phyloP scores from a whole-genome alignment of 2,113 vertebrate species.

The Notiomystis cincta region DNA sequence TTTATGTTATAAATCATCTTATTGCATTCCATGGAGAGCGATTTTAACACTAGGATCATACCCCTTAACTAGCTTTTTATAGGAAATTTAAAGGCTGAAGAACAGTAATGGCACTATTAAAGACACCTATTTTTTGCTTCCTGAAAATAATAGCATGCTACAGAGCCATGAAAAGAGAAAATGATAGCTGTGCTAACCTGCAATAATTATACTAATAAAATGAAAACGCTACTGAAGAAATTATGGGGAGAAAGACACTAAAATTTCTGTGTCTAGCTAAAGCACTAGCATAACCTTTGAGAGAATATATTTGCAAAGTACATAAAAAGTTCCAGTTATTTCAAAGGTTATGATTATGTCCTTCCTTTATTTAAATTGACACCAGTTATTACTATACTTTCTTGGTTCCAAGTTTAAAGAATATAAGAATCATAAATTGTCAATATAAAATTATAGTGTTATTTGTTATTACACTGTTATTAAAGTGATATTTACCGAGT shows the following conservation, averaged over 20 bases:
- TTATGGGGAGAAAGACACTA: conserved; percentile 19
- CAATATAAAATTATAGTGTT: not conserved
- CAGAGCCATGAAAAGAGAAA: conserved; percentile 41
- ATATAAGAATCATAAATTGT: not conserved
- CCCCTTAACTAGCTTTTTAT: conserved; percentile 48
- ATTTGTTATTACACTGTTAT: conserved; percentile 27
- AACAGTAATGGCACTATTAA: conserved; percentile 54
- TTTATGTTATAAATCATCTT: conserved; percentile 49
- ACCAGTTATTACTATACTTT: conserved; percentile 14
- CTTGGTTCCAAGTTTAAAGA: not conserved
- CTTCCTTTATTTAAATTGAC: conserved; percentile 49
- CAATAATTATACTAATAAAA: conserved; percentile 66
- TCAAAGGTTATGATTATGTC: conserved; percentile 47
- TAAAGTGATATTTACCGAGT: conserved; percentile 2
- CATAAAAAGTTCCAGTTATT: conserved; percentile 56
- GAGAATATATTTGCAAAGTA: conserved; percentile 41
- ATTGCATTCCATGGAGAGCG: not conserved
- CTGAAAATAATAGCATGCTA: conserved; percentile 45
- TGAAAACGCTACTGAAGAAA: conserved; percentile 51
- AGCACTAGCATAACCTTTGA: conserved; percentile 39
- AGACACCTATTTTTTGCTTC: conserved; percentile 41
- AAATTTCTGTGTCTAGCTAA: conserved; percentile 50
- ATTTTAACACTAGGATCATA: conserved; percentile 28
- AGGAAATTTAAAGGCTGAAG: conserved; percentile 53
- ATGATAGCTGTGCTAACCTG: conserved; percentile 50